phyloP scores from a whole-genome alignment of 2,888 invertebrate genomes.

The Mythimna albipuncta region DNA sequence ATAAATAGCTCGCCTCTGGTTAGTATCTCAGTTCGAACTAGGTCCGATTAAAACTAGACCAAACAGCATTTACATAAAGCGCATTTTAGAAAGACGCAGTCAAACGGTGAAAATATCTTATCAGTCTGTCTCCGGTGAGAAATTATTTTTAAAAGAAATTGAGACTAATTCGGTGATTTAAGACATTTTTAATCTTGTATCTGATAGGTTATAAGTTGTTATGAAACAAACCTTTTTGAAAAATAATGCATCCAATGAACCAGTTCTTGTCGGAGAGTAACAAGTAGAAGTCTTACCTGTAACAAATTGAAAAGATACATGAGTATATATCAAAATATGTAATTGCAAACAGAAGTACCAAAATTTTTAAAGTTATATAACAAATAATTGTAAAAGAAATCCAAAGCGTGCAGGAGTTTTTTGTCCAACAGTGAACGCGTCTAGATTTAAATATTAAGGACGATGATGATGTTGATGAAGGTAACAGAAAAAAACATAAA shows the following conservation, averaged over 20 bases:
- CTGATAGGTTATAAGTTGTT: not conserved
- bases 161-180: slow-evolving; percentile 46
- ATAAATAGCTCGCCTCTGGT: slow-evolving; percentile 78
- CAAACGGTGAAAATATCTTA: slow-evolving; percentile 66
- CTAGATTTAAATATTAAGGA: not conserved
- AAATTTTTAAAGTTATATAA: no score
- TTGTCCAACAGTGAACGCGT: not conserved
- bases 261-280: not conserved
- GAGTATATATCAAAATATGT: slow-evolving; percentile 1
- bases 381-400: no score
- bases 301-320: slow-evolving; percentile 42
- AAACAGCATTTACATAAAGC: slow-evolving; percentile 54
- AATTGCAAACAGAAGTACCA: not conserved
- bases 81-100: slow-evolving; percentile 45
- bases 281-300: slow-evolving; percentile 48
- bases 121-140: slow-evolving; percentile 68
- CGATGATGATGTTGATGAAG: not conserved
- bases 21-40: slow-evolving; percentile 66
- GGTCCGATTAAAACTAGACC: slow-evolving; percentile 59
- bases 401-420: no score
- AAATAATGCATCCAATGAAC: not conserved
- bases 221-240: slow-evolving; percentile 26
- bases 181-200: slow-evolving; percentile 2
- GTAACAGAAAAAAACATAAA: not conserved
- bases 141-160: slow-evolving; percentile 66